These are phyloP conservation scores for Rhopalosiphum padi DNA, from an alignment of 1,140 invertebrate species.

Conservation along the genomic window DNA sequence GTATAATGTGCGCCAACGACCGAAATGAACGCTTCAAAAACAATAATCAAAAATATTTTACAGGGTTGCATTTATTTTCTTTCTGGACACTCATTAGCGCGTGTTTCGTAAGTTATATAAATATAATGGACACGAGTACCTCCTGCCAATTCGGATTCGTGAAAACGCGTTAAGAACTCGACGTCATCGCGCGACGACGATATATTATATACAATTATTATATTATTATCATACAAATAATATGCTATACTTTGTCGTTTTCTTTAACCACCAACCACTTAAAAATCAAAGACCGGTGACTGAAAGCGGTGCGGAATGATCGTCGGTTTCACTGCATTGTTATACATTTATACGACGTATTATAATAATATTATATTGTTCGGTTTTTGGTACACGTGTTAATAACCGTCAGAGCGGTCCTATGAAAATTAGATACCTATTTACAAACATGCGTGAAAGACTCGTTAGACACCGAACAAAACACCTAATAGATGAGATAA, in stretches of 20 bases:
- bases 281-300: not conserved
- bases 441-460: not conserved
- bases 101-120: no score
- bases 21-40: no score
- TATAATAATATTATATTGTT: conserved; percentile 18
- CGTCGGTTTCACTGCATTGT: not conserved
- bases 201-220: not conserved
- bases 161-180: no score
- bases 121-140: no score
- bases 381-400: not conserved
- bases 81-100: no score
- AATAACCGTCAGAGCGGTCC: not conserved
- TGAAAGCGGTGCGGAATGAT: not conserved
- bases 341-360: not conserved
- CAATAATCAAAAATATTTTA: no score
- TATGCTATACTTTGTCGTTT: not conserved
- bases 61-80: no score
- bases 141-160: no score
- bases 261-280: not conserved
- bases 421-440: not conserved
- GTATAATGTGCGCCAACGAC: no score
- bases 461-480: not conserved
- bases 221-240: not conserved
- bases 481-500: not conserved
- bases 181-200: not conserved